phyloP scores from a whole-genome alignment of 1,140 invertebrate species.

The Papilio polyxenes region DNA sequence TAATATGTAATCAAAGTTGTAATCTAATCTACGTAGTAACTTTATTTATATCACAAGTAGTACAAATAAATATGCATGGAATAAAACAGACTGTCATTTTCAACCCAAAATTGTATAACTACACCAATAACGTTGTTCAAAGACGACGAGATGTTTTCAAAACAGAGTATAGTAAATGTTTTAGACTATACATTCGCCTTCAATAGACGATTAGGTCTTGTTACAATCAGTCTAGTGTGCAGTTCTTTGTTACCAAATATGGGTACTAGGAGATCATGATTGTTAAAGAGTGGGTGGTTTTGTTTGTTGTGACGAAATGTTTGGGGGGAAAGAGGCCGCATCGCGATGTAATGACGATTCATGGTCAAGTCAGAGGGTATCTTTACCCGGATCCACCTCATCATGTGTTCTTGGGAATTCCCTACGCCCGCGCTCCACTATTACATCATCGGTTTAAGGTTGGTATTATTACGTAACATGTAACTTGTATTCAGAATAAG shows the following conservation, averaged over 20 bases:
- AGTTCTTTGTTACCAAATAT: conserved; percentile 13
- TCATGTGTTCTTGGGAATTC: conserved; percentile 67
- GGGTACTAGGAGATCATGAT: conserved; percentile 11
- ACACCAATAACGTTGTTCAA: conserved; percentile 42
- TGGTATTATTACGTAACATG: not conserved
- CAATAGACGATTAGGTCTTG: conserved; percentile 15
- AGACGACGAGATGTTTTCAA: conserved; percentile 46
- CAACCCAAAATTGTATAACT: conserved; percentile 5
- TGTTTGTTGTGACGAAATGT: conserved; percentile 44
- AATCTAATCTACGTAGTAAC: not conserved
- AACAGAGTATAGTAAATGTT: conserved; percentile 38
- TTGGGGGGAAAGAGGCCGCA: conserved; percentile 42
- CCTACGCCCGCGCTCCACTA: conserved; percentile 65
- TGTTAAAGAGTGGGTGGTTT: conserved; percentile 37
- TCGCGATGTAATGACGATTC: conserved; percentile 57
- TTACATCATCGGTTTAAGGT: conserved; percentile 66
- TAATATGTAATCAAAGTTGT: not conserved
- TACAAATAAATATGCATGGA: conserved; percentile 34
- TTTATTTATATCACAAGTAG: not conserved
- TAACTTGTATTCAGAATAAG: conserved; percentile 30
- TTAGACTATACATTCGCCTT: not conserved
- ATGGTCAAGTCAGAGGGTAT: conserved; percentile 67
- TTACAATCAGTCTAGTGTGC: conserved; percentile 21
- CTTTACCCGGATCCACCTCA: conserved; percentile 57
- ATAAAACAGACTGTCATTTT: conserved; percentile 27